phyloP scores from a whole-genome alignment of 1,140 invertebrate genomes.

The Muscidifurax raptorellus region DNA sequence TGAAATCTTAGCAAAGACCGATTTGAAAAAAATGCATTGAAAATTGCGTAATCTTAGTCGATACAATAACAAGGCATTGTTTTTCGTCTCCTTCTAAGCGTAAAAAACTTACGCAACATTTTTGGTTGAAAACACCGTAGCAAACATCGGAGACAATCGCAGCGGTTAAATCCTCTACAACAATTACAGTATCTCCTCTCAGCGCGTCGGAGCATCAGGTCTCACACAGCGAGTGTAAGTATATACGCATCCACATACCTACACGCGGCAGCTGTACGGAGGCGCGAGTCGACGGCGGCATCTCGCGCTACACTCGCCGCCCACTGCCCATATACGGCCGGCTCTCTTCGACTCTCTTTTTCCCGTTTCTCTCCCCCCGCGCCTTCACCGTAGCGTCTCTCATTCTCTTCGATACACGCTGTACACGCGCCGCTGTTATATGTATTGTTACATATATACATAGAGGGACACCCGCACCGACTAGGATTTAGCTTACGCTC shows the following conservation, averaged over 20 bases:
- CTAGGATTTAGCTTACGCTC: background rate
- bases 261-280: background rate
- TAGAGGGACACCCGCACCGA: background rate
- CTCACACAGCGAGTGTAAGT: constrained; percentile 17
- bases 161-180: background rate
- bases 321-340: constrained; percentile 40
- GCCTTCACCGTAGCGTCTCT: background rate
- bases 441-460: background rate
- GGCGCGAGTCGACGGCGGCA: background rate
- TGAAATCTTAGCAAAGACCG: background rate
- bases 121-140: too few relatives aligned
- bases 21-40: too few relatives aligned
- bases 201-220: too few relatives aligned
- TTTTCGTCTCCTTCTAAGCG: too few relatives aligned
- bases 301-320: background rate
- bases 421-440: background rate
- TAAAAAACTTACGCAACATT: too few relatives aligned
- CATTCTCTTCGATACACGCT: background rate
- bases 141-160: background rate
- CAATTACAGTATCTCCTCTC: too few relatives aligned
- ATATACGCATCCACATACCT: background rate
- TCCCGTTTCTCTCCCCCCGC: background rate
- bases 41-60: too few relatives aligned
- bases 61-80: too few relatives aligned
- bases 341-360: constrained; percentile 7